phyloP scores from a whole-genome alignment of 2,797 vertebrate species.

The Enteromius trimaculatus region DNA sequence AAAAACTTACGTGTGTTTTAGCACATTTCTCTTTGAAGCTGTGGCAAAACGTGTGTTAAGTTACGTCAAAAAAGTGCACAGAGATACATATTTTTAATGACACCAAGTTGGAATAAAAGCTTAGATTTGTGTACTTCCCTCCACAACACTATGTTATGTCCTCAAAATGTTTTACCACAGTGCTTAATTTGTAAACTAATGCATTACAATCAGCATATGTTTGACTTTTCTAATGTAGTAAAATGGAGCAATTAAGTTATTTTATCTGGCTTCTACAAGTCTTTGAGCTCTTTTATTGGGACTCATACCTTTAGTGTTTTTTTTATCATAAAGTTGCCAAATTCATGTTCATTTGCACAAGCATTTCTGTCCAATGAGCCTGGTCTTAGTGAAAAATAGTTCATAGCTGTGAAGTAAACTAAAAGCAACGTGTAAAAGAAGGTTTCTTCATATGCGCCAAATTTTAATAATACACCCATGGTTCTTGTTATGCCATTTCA shows the following conservation, averaged over 20 bases:
- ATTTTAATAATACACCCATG: background rate
- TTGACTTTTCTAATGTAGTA: background rate
- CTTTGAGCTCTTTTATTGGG: too few relatives aligned
- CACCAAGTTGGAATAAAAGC: background rate
- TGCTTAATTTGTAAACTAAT: background rate
- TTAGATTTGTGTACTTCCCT: background rate
- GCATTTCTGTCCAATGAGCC: too few relatives aligned
- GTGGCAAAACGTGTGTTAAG: too few relatives aligned
- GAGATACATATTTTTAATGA: too few relatives aligned
- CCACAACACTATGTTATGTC: background rate
- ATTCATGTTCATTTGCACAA: background rate
- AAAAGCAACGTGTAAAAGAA: background rate
- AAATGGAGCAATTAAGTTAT: background rate
- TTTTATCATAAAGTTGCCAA: background rate
- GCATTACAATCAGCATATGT: background rate
- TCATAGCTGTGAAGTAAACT: background rate
- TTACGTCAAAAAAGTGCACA: too few relatives aligned
- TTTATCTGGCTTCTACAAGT: too few relatives aligned
- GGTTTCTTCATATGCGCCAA: background rate
- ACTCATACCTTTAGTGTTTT: background rate
- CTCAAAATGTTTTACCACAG: background rate
- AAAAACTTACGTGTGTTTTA: too few relatives aligned
- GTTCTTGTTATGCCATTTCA: background rate
- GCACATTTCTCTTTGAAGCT: too few relatives aligned
- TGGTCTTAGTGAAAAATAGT: too few relatives aligned